A percentile compares a stretch with the other conserved stretches of the same genome.
Evolutionary conservation across 2,113 vertebrate species (phyloP).

Genomic region (Anhinga anhinga): DNA sequence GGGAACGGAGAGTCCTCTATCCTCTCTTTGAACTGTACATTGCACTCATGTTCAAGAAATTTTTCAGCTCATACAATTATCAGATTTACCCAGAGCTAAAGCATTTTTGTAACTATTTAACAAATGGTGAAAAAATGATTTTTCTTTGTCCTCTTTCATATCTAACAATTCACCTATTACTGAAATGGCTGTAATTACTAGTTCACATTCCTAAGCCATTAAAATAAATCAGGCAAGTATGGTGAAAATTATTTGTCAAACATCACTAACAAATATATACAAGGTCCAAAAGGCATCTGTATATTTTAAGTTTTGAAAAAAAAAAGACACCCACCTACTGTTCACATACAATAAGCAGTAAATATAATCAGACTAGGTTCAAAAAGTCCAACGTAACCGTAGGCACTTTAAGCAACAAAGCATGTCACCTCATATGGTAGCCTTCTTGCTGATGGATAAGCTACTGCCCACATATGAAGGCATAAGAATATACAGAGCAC

Average conservation of each 20-base stretch:
- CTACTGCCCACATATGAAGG: not conserved
- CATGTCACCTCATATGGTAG: not conserved
- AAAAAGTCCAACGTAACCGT: not conserved
- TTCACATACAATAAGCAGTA: not conserved
- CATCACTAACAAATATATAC: not conserved
- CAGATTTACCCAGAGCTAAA: not conserved
- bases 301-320: not conserved
- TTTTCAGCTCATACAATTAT: not conserved
- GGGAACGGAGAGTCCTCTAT: fast-evolving
- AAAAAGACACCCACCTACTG: not conserved
- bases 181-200: not conserved
- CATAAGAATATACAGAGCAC: not conserved
- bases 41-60: not conserved
- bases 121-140: not conserved
- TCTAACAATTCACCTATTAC: not conserved
- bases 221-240: not conserved
- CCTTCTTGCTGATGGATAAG: not conserved
- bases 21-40: not conserved
- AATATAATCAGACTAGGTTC: not conserved
- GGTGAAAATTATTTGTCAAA: not conserved
- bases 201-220: not conserved
- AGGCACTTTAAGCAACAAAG: not conserved
- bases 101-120: not conserved
- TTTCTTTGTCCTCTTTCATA: not conserved
- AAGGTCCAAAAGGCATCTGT: not conserved